Evolutionary conservation across 2,797 vertebrate genomes (phyloP).

Genomic region (Cossypha dichroa): DNA sequence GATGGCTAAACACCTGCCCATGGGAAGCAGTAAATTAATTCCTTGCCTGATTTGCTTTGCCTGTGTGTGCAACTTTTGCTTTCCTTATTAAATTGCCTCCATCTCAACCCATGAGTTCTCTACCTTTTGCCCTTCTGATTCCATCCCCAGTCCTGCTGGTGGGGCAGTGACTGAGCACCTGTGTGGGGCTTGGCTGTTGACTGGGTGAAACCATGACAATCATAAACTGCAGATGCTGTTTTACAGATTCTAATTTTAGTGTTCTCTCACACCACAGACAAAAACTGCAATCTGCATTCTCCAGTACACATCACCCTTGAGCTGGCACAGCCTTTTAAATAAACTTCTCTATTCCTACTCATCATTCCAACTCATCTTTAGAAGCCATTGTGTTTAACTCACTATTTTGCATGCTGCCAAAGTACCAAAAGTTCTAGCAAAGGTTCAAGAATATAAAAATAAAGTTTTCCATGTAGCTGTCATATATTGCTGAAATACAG

Average conservation of each 20-base stretch:
- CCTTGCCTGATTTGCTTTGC: not conserved
- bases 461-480: not conserved
- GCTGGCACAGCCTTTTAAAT: not conserved
- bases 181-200: not conserved
- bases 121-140: not conserved
- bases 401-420: not conserved
- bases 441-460: not conserved
- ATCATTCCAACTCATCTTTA: not conserved
- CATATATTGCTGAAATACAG: not conserved
- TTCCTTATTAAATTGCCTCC: not conserved
- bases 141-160: not conserved
- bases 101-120: not conserved
- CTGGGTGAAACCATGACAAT: not conserved
- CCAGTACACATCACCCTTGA: not conserved
- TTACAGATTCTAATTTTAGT: not conserved
- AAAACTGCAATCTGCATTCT: not conserved
- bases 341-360: not conserved
- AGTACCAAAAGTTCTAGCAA: not conserved
- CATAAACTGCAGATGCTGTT: not conserved
- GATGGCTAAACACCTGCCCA: not conserved
- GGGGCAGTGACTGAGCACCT: fast-evolving
- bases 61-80: not conserved
- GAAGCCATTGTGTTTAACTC: not conserved
- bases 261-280: not conserved
- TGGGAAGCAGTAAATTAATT: not conserved